Base-by-base conservation (phyloP, 2,888 invertebrate genomes). In the Branchipolynoe longqiensis region DNA sequence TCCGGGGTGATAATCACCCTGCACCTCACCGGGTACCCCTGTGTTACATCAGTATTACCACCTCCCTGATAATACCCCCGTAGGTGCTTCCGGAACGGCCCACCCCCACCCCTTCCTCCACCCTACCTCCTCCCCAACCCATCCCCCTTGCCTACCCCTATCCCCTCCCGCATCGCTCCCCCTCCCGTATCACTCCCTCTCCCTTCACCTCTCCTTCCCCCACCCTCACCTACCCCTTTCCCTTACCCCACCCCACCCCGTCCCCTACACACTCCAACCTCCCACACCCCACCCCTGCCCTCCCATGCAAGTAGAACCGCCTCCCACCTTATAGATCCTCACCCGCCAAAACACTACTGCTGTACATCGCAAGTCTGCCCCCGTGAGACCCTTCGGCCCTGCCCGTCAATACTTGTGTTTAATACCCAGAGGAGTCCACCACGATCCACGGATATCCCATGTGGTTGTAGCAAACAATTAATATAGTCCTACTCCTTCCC, bases 151-250 rank as follows among this genome's bases (percentile, higher is more conserved):
- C 48, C 28, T 12, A 62, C 62, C 62, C 62, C 36, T 62, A 38
- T 38, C 69, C 69, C 69, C 25, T 8, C 6, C 33, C 36, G 36
- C 14, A 33, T 14, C 62, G 28, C 62, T 38, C 0, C 38, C 69
- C 38, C 69, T 38, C 38, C 33, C 14, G 33, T 38, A 33, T 69
- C n/a, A 69, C 36, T 33, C 36, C 36, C 18, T 36, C 69, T 62
- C 28, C 25, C 31, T 31, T 28, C 62, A n/a, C 4, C 58, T 14
- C 58, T n/a, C 58, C 58, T 14, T 8, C 4, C 58, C 4, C 14
- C 58, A 14, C 58, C n/a, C 58, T 25, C 14, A 25, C 58, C 58
- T n/a, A 58, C 58, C 58, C 28, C 62, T 25, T 62, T 62, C 62
- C 25, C 31, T 12, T 62, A 25, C 62, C 62, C 25, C 25, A 62